These are phyloP conservation scores for Onychomys arenicola DNA, from an alignment of 2,797 vertebrate species.

Conservation along the genomic window DNA sequence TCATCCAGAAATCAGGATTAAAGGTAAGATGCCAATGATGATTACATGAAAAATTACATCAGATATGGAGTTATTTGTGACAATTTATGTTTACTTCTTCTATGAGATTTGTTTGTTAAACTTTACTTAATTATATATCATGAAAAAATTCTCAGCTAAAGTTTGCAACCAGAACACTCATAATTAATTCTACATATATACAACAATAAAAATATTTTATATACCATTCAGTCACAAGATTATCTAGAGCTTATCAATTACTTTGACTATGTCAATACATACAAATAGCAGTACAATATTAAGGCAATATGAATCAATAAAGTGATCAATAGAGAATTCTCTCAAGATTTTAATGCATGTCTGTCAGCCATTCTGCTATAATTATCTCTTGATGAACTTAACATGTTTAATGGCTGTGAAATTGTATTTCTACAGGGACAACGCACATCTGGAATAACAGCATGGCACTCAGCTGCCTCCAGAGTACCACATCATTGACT, in stretches of 20 bases:
- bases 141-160: constrained; percentile 5
- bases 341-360: constrained; percentile 77
- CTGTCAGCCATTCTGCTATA: constrained; percentile 81
- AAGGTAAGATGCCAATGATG: background rate
- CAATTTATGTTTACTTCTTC: background rate
- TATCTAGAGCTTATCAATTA: constrained; percentile 45
- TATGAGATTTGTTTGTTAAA: background rate
- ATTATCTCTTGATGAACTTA: constrained; percentile 86
- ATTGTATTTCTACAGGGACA: constrained; percentile 85
- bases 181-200: background rate
- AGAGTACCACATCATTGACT: constrained; percentile 78
- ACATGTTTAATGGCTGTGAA: constrained; percentile 87
- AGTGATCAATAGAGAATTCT: constrained; percentile 83
- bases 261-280: constrained; percentile 15
- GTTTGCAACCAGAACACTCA: background rate
- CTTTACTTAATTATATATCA: background rate
- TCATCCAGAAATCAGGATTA: background rate
- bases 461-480: constrained; percentile 72
- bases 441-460: constrained; percentile 86
- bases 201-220: constrained; percentile 12
- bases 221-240: background rate
- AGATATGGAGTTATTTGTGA: background rate
- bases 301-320: constrained; percentile 81
- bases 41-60: background rate
- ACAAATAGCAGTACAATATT: constrained; percentile 43